Percentiles rank a stretch among this genome's conserved stretches.
These are phyloP conservation scores for Nephrotoma guestfalica DNA, from an alignment of 2,888 invertebrate species.

Conservation along the genomic window DNA sequence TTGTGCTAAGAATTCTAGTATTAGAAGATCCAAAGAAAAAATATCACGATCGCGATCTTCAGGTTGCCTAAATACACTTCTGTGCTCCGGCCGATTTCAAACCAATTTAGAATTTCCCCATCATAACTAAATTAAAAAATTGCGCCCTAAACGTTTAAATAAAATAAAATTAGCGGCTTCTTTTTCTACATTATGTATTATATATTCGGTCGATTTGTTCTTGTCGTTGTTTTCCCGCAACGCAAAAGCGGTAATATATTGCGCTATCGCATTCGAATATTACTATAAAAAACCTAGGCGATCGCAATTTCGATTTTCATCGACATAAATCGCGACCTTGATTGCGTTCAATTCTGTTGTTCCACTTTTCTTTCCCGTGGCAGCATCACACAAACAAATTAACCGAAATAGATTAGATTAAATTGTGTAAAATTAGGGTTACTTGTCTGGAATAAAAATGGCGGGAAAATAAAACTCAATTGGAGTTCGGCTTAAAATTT, in stretches of 20 bases:
- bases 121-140: constrained; percentile 1
- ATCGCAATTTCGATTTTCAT: background rate
- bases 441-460: background rate
- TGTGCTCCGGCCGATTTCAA: background rate
- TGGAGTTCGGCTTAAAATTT: background rate
- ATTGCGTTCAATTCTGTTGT: background rate
- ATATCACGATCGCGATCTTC: too few relatives aligned
- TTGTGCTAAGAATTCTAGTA: too few relatives aligned
- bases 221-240: background rate
- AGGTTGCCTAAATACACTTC: background rate
- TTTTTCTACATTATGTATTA: background rate
- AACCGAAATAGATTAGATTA: background rate
- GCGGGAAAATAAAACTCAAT: background rate
- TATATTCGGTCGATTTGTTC: background rate
- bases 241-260: background rate
- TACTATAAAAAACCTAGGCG: background rate
- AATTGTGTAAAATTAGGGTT: background rate
- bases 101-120: background rate
- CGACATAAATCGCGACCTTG: background rate
- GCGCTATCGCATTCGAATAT: background rate
- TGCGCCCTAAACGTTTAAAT: background rate
- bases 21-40: too few relatives aligned
- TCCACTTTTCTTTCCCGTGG: background rate
- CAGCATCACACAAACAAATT: background rate
- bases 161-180: background rate